Evolutionary conservation across 1,140 invertebrate genomes (phyloP), one percentile per base, ranked within the genome.

Genomic region (Carcinoscorpius rotundicauda): DNA sequence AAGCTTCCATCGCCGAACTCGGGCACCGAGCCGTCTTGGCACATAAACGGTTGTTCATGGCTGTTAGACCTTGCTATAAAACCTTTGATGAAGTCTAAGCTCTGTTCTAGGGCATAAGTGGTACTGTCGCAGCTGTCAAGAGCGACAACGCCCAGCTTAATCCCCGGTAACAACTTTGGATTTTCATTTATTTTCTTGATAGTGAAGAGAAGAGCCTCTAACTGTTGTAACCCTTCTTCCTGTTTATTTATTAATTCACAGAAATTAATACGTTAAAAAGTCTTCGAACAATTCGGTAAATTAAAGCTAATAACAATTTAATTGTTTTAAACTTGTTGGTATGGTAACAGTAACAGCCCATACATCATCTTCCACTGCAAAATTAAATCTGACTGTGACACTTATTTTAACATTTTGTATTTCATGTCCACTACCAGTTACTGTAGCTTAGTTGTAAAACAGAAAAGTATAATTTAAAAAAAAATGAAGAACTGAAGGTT

Each of bases 131-230:
- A 82, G 10, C 79, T 79, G 70, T 82, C 81, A 58, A 82, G 73
- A 0, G 77, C 80, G 6, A 82, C 29, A 2, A 78, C 75, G 0
- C 81, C 82, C 2, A 83, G 70, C 4, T 64, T 72, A 61, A 83
- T 75, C 0, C 80, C 80, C 5, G 80, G 80, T 4, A 83, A 71
- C 51, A 83, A 74, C 4, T 62, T 66, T 1, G 73, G 66, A 69
- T 81, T 72, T 0, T 71, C 63, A 72, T 83, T 83, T 61, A 83
- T 81, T 64, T 79, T 75, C 51, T 77, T 71, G 5, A 83, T 61
- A 0, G 80, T 80, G 69, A 77, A 83, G 4, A 83, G 71, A 70
- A 83, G 73, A 3, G 81, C 81, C 72, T 83, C 82, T 62, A 83
- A 66, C 2, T 80, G 77, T 64, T 76, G 79, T 58, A 83, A 75